A percentile compares a stretch with the other conserved stretches of the same genome.
These are phyloP conservation scores for Paratrypauchen microcephalus DNA, from an alignment of 2,797 vertebrate genomes.

Conservation along the genomic window DNA sequence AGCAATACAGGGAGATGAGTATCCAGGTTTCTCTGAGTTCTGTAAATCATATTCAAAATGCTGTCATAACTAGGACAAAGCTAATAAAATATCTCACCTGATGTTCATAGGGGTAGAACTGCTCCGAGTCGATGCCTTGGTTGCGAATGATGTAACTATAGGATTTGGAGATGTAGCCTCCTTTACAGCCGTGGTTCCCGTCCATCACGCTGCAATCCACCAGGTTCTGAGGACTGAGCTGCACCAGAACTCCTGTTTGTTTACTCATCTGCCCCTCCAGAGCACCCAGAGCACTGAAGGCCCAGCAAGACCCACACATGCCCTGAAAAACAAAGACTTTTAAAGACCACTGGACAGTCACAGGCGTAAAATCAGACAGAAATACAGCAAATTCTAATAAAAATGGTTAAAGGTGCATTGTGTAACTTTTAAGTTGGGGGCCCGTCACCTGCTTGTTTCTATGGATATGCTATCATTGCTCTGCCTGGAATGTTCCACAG, in stretches of 20 bases:
- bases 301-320: conserved; percentile 79
- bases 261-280: conserved; percentile 79
- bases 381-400: no score
- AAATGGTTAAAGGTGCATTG: no score
- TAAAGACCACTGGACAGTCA: neutral
- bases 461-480: no score
- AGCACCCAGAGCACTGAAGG: conserved; percentile 77
- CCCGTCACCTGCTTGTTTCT: no score
- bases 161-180: conserved; percentile 71
- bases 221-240: conserved; percentile 80
- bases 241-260: conserved; percentile 57
- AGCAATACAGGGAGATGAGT: no score
- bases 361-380: no score
- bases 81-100: conserved; percentile 50
- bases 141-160: conserved; percentile 73
- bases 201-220: conserved; percentile 72
- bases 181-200: conserved; percentile 75
- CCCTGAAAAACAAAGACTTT: conserved; percentile 52
- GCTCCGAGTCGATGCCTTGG: conserved; percentile 73
- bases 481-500: no score
- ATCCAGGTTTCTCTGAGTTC: no score
- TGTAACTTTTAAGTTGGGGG: no score
- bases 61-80: no score
- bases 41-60: no score
- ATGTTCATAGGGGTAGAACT: conserved; percentile 73